Base-by-base conservation (phyloP, 2,888 invertebrate species). In the Gymnoscelis rufifasciata region DNA sequence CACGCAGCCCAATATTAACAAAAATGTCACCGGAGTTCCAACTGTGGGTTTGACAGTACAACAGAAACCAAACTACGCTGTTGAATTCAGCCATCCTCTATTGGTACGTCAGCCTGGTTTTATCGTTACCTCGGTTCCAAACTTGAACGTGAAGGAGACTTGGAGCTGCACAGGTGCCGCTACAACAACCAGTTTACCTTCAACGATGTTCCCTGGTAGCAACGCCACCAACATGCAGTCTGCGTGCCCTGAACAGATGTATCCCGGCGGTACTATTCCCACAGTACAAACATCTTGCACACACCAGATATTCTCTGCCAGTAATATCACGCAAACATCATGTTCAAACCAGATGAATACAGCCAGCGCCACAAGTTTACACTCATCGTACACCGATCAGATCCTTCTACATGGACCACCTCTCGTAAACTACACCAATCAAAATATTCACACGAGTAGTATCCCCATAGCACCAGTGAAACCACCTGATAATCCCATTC, bases 91-190 rank as follows among this genome's bases (percentile, higher is more conserved):
- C 56, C 80, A 89, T 61, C 81, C 89, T 6, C 69, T 89, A 43
- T 66, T 89, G 27, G 71, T 89, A 61, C 88, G 87, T 7, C 88
- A 87, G 55, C 79, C 88, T 13, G 88, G 88, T 39, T 89, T 74
- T 61, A 84, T 89, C 50, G 83, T 89, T 42, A 90, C 90, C 50
- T 88, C 90, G 49, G 80, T 90, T 78, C 89, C 90, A 72, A 88
- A 84, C 77, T 78, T 86, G 39, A 86, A 81, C 52, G 83, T 84
- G 23, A 87, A 88, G 52, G 87, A 88, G 62, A 87, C 88, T 37
- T 87, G 86, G 84, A 82, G 84, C 26, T 54, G 55, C 38, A 43
- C 55, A 1, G 52, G 55, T 13, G 51, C 51, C n/a, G 47, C 57
- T 1, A 52, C 54, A 11, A 49, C 56, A n/a, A 49, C 56, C 11